Conservation (phyloP, 1,140 invertebrate genomes). For the Linepithema humile region DNA sequence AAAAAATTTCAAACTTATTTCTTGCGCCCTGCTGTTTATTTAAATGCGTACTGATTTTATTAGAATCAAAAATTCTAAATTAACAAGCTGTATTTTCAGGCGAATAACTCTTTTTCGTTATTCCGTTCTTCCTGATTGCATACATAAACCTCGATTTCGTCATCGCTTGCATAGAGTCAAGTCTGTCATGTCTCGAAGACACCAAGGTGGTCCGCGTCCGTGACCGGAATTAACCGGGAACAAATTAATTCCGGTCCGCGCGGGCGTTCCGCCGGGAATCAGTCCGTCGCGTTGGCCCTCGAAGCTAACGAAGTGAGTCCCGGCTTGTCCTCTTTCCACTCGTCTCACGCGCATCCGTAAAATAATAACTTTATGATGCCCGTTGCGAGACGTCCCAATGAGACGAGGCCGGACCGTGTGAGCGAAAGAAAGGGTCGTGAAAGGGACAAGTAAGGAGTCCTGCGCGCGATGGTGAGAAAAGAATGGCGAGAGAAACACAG, state of each 20-base stretch:
- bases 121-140: background rate
- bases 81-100: background rate
- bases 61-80: background rate
- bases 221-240: conserved; percentile 62
- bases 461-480: conserved; percentile 33
- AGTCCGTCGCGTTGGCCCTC: conserved; percentile 24
- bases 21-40: background rate
- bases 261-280: conserved; percentile 32
- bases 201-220: conserved; percentile 59
- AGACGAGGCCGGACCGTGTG: conserved; percentile 37
- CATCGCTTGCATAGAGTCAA: background rate
- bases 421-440: conserved; percentile 55
- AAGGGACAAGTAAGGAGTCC: background rate
- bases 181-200: conserved; percentile 18
- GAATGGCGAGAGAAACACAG: conserved; percentile 4
- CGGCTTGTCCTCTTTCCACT: background rate
- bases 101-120: background rate
- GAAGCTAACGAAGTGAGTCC: background rate
- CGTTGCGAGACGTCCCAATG: conserved; percentile 32
- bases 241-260: conserved; percentile 66
- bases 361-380: conserved; percentile 73
- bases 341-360: conserved; percentile 60
- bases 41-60: background rate
- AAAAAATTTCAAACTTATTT: background rate
- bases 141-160: conserved; percentile 12